These are phyloP conservation scores for Physocephala rufipes DNA, from an alignment of 2,888 invertebrate genomes.

Conservation along the genomic window DNA sequence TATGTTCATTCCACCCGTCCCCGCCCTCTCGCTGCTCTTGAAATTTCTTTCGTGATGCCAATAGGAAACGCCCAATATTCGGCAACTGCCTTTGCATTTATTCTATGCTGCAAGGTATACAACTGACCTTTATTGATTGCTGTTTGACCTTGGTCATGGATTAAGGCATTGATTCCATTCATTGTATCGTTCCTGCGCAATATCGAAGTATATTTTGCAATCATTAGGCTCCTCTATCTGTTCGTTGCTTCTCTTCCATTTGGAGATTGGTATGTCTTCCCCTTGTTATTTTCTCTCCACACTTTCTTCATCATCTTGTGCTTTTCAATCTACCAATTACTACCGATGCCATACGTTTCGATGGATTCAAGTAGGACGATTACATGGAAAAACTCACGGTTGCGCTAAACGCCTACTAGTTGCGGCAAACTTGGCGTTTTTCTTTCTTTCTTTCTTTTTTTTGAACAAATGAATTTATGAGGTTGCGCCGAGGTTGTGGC, in stretches of 20 bases:
- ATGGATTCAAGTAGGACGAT: neutral
- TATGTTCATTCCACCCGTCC: conserved; percentile 1
- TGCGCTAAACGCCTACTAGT: conserved; percentile 22
- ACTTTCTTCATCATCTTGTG: neutral
- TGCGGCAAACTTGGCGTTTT: conserved; percentile 7
- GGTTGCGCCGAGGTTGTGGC: neutral
- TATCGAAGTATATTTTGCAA: neutral
- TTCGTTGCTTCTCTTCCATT: no score
- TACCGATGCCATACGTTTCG: no score
- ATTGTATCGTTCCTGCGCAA: neutral
- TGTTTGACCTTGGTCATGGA: conserved; percentile 56
- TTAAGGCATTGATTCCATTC: conserved; percentile 20
- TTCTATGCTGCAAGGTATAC: conserved; percentile 15
- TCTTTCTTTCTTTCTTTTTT: no score
- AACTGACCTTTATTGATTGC: conserved; percentile 63
- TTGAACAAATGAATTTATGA: conserved; percentile 21
- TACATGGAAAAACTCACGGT: neutral
- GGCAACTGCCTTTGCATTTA: neutral
- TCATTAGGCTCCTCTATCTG: conserved; percentile 7
- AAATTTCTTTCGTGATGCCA: neutral
- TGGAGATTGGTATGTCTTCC: no score
- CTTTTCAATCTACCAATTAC: neutral
- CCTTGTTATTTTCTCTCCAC: neutral
- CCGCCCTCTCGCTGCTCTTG: neutral
- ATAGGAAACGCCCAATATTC: conserved; percentile 2